These are phyloP conservation scores for Cetonia aurata DNA, from an alignment of 2,888 invertebrate genomes.

Conservation along the genomic window DNA sequence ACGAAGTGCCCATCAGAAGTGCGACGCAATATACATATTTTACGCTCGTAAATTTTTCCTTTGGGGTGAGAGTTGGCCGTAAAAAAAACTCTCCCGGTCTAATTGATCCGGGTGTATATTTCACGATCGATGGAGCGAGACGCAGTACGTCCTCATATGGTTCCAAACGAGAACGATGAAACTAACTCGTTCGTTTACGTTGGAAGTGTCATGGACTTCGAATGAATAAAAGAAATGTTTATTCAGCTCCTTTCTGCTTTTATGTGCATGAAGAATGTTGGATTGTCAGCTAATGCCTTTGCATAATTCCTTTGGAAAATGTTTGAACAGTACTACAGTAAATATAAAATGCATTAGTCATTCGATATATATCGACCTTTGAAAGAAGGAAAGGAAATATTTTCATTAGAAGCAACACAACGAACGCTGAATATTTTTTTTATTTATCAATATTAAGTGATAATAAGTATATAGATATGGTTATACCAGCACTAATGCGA, in stretches of 20 bases:
- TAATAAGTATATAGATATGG: too few relatives aligned
- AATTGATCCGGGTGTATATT: constrained; percentile 28
- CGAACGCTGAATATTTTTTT: background rate
- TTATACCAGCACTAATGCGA: too few relatives aligned
- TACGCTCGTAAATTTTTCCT: constrained; percentile 17
- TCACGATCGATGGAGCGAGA: background rate
- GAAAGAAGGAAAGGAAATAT: background rate
- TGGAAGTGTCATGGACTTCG: constrained; percentile 24
- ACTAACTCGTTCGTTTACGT: constrained; percentile 5
- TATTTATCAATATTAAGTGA: too few relatives aligned
- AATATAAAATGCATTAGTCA: background rate
- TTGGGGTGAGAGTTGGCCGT: constrained; percentile 15
- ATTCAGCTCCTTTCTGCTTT: constrained; percentile 19
- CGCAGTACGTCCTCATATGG: background rate
- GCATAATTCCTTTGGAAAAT: background rate
- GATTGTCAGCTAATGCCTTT: background rate
- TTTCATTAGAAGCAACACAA: background rate
- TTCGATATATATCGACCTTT: background rate
- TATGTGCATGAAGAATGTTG: background rate
- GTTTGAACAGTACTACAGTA: background rate
- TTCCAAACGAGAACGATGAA: constrained; percentile 14
- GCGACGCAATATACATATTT: constrained; percentile 18
- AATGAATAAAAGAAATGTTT: constrained; percentile 17
- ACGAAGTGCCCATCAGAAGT: background rate
- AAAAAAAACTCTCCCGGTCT: constrained; percentile 1